Evolutionary conservation across 2,113 vertebrate species (phyloP).

Genomic region (Pholis gunnellus): DNA sequence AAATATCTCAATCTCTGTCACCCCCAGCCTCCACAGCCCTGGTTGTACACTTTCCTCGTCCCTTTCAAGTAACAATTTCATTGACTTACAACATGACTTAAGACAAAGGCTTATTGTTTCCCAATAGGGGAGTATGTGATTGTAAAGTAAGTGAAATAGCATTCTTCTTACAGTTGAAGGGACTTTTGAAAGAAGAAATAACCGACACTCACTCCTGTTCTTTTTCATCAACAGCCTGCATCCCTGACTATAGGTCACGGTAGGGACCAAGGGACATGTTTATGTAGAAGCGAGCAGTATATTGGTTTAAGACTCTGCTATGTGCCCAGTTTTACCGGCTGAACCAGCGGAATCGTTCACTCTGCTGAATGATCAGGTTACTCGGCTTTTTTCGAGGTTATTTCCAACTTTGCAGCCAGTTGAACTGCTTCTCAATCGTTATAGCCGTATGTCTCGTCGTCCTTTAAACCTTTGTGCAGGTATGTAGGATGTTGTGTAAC

Average conservation of each 20-base stretch:
- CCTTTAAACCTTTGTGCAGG: neutral
- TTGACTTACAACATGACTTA: neutral
- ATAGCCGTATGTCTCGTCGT: conserved; percentile 14
- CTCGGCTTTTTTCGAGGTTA: conserved; percentile 2
- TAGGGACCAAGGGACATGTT: conserved; percentile 21
- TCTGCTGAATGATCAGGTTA: conserved; percentile 31
- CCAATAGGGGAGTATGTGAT: neutral
- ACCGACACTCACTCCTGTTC: neutral
- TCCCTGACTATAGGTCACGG: neutral
- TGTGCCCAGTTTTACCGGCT: conserved; percentile 39
- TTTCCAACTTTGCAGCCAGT: neutral
- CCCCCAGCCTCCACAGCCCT: neutral
- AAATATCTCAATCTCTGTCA: conserved; percentile 43
- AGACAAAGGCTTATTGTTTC: neutral
- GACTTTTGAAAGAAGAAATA: neutral
- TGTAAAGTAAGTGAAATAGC: neutral
- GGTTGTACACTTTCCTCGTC: neutral
- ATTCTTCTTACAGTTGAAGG: neutral
- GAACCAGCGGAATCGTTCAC: conserved; percentile 39
- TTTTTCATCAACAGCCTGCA: neutral
- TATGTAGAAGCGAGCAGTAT: neutral
- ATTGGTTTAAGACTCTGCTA: conserved; percentile 9
- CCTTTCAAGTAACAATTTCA: conserved; percentile 19
- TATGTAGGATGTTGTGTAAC: neutral
- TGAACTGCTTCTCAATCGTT: conserved; percentile 4